A percentile compares a stretch with the other conserved stretches of the same genome.
Evolutionary conservation across 2,888 invertebrate genomes (phyloP).

Genomic region (Caenorhabditis becei): DNA sequence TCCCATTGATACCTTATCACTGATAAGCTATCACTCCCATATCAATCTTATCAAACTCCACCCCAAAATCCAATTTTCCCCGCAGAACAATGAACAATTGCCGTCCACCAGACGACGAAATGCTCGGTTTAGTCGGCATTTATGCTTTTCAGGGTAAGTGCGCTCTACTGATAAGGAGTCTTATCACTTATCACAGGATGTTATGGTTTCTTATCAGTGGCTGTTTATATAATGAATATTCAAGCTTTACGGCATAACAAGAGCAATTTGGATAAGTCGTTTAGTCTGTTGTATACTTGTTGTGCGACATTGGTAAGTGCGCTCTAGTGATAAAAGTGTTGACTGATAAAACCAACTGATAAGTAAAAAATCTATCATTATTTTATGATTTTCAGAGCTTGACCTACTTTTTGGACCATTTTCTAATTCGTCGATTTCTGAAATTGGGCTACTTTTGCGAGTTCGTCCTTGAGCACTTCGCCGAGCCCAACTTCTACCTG

Average conservation of each 20-base stretch:
- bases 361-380: no score
- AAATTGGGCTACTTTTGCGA: conserved; percentile 63
- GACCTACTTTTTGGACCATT: conserved; percentile 60
- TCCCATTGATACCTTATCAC: no score
- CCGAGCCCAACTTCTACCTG: conserved; percentile 54
- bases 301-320: conserved; percentile 47
- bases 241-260: conserved; percentile 41
- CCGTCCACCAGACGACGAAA: conserved; percentile 45
- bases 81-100: conserved; percentile 31
- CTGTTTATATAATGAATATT: conserved; percentile 55
- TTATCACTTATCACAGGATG: conserved; percentile 24
- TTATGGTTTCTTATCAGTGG: conserved; percentile 52
- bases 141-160: conserved; percentile 47
- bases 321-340: not conserved
- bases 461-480: conserved; percentile 36
- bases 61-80: no score
- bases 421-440: conserved; percentile 48
- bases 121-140: conserved; percentile 33
- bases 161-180: not conserved
- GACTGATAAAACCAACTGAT: no score
- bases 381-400: conserved; percentile 65
- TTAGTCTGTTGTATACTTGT: conserved; percentile 46
- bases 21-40: not conserved
- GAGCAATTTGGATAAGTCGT: conserved; percentile 49
- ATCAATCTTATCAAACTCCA: not conserved